phyloP scores from a whole-genome alignment of 53 echinoderm and acorn worm species.

The Echinometra lucunter region DNA sequence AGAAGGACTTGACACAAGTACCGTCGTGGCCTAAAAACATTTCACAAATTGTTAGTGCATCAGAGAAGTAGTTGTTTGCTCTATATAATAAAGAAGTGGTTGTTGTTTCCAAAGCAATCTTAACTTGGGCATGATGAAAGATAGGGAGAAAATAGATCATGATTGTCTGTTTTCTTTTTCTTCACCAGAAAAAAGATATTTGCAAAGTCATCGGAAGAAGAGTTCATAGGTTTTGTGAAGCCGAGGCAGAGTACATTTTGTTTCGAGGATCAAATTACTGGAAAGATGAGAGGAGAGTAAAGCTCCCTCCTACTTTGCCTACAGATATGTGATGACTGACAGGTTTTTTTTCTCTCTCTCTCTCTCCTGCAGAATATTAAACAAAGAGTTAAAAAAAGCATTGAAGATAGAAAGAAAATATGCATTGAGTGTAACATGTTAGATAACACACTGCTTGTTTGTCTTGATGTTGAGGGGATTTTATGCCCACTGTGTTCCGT shows the following conservation, averaged over 20 bases:
- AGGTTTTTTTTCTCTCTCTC: not conserved
- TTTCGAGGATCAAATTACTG: not conserved
- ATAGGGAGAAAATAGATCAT: slow-evolving; percentile 17
- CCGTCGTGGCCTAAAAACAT: too few relatives aligned
- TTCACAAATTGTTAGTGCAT: too few relatives aligned
- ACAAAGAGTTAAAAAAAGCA: slow-evolving; percentile 33
- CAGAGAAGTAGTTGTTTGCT: not conserved
- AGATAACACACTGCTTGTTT: too few relatives aligned
- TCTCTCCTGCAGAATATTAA: not conserved
- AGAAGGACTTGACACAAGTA: too few relatives aligned
- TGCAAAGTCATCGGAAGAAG: slow-evolving; percentile 27
- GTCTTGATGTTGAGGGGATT: too few relatives aligned
- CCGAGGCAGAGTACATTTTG: slow-evolving; percentile 14
- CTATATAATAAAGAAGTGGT: not conserved
- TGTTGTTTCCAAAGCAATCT: slow-evolving; percentile 3
- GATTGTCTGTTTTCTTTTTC: not conserved
- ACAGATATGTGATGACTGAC: slow-evolving; percentile 6
- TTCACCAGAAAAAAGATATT: not conserved
- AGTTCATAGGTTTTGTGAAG: not conserved
- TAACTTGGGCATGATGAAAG: not conserved
- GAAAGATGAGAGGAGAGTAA: slow-evolving; percentile 21
- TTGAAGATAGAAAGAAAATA: too few relatives aligned
- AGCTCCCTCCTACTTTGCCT: slow-evolving; percentile 12
- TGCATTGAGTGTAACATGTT: too few relatives aligned
- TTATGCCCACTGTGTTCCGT: too few relatives aligned